phyloP scores from a whole-genome alignment of 2,797 vertebrate species.

The Carduelis carduelis region DNA sequence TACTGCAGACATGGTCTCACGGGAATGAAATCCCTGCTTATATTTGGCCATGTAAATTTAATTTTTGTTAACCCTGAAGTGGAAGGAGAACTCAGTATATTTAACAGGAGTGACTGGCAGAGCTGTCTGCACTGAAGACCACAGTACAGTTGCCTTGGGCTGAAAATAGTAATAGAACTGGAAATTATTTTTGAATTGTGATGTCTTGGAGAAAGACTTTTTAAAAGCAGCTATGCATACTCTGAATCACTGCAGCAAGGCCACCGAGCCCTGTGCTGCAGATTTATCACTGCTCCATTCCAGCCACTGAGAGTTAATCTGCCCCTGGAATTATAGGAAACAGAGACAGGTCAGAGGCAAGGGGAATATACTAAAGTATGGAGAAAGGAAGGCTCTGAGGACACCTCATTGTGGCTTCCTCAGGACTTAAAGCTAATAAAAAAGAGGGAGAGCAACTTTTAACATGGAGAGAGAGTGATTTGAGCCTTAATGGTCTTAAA shows the following conservation, averaged over 20 bases:
- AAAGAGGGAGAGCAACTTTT: not conserved
- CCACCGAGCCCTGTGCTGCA: not conserved
- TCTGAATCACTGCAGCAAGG: not conserved
- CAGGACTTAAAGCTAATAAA: not conserved
- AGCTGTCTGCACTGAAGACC: not conserved
- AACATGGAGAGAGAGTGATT: not conserved
- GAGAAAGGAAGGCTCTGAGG: not conserved
- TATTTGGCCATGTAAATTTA: constrained; percentile 28
- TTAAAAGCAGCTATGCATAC: not conserved
- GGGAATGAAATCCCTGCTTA: constrained; percentile 46
- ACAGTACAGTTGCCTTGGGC: constrained; percentile 7
- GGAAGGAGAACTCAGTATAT: not conserved
- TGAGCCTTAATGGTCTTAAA: not conserved
- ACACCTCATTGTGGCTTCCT: not conserved
- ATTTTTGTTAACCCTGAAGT: constrained; percentile 34
- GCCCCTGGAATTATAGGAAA: not conserved
- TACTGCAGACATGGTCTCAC: constrained; percentile 28
- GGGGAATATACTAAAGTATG: not conserved
- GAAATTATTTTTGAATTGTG: constrained; percentile 43
- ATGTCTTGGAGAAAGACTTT: not conserved
- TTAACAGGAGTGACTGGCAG: not conserved
- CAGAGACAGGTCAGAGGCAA: not conserved
- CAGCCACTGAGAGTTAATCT: not conserved
- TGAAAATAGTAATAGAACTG: constrained; percentile 34
- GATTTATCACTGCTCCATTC: not conserved